Conservation (phyloP, 2,888 invertebrate species). For the Oscheius sp. region DNA sequence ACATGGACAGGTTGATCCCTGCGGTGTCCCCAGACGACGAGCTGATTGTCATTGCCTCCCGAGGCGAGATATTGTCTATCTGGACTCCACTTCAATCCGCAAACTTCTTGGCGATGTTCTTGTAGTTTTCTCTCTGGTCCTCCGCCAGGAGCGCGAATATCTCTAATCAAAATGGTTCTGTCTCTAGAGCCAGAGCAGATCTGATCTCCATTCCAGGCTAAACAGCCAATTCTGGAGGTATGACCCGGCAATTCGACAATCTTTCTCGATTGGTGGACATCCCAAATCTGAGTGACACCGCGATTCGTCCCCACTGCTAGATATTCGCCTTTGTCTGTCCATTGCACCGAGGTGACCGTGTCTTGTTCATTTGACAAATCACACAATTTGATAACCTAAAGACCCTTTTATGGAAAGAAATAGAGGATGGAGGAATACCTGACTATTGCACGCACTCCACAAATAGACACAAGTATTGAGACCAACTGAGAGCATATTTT, state of each 20-base stretch:
- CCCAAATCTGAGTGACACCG: constrained; percentile 81
- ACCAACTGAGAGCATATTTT: constrained; percentile 96
- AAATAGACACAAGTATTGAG: constrained; percentile 96
- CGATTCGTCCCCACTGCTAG: constrained; percentile 90
- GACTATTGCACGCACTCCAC: constrained; percentile 98
- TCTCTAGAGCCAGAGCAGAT: constrained; percentile 83
- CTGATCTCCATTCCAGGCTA: constrained; percentile 70
- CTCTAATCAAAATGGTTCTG: constrained; percentile 85
- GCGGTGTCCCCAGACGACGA: constrained; percentile 90
- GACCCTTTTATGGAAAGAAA: neutral
- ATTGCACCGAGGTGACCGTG: constrained; percentile 95
- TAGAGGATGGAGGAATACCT: constrained; percentile 72
- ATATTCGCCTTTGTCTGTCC: constrained; percentile 95
- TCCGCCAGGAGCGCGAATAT: constrained; percentile 81
- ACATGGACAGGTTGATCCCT: constrained; percentile 76
- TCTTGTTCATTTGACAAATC: constrained; percentile 87
- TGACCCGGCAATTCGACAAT: constrained; percentile 73
- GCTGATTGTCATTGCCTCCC: constrained; percentile 95
- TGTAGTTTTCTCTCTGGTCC: constrained; percentile 81
- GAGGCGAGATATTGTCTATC: constrained; percentile 96
- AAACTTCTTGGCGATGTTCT: constrained; percentile 91
- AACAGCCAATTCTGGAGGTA: constrained; percentile 66
- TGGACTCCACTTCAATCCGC: constrained; percentile 97
- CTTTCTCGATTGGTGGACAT: constrained; percentile 90
- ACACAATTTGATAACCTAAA: constrained; percentile 85